These are phyloP conservation scores for Philopotamus ludificatus DNA, from an alignment of 1,140 invertebrate species.

Conservation along the genomic window DNA sequence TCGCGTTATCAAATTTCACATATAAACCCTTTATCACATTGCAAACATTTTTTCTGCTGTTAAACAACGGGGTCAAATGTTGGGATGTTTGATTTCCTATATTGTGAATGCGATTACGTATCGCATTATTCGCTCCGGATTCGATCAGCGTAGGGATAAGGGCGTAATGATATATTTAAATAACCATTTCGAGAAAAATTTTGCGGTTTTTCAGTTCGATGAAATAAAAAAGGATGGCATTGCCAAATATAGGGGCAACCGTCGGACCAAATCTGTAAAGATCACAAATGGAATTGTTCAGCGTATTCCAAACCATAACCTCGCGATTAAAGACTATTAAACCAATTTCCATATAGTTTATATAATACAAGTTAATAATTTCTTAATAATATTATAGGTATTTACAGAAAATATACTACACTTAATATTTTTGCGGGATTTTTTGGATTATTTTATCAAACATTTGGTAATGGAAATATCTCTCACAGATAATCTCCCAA, in stretches of 20 bases:
- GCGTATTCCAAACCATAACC: neutral
- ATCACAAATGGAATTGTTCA: conserved; percentile 13
- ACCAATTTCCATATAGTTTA: too few species aligned
- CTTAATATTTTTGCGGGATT: too few species aligned
- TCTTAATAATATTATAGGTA: too few species aligned
- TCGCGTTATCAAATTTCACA: conserved; percentile 17
- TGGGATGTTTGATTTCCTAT: too few species aligned
- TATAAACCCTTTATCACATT: neutral
- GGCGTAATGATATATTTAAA: conserved; percentile 5
- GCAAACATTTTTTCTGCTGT: neutral
- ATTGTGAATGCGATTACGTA: neutral
- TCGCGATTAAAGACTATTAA: neutral
- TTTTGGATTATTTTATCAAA: too few species aligned
- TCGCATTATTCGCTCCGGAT: neutral
- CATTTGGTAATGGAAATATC: too few species aligned
- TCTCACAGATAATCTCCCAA: too few species aligned
- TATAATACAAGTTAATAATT: too few species aligned
- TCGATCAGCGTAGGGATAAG: neutral
- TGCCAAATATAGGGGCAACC: conserved; percentile 22
- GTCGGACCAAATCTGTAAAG: conserved; percentile 27
- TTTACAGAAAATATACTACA: too few species aligned
- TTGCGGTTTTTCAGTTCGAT: conserved; percentile 20
- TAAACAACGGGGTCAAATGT: too few species aligned
- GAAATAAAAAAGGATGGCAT: conserved; percentile 17
- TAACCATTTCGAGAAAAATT: conserved; percentile 6